Evolutionary conservation across 2,888 invertebrate species (phyloP), one percentile per base, ranked within the genome.

Genomic region (Caenorhabditis sp.): DNA sequence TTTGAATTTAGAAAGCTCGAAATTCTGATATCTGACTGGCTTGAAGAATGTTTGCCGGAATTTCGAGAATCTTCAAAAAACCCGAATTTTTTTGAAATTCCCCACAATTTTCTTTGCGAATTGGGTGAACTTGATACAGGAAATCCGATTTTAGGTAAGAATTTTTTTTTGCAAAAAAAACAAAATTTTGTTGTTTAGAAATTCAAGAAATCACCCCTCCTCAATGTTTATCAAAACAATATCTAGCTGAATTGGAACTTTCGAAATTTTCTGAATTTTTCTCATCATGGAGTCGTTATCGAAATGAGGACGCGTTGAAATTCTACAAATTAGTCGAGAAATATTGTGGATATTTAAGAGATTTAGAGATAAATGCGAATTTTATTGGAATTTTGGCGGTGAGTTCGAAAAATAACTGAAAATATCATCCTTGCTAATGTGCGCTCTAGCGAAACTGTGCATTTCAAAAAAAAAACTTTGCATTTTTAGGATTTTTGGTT

Each of bases 401-500:
- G 43, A 43, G 43, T 10, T 43, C 14, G 5, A 31, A 31, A 31
- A 31, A n/a, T n/a, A n/a, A n/a, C n/a, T n/a, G n/a, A n/a, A n/a
- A n/a, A n/a, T n/a, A n/a, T n/a, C n/a, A n/a, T n/a, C n/a, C n/a
- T n/a, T n/a, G n/a, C n/a, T n/a, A n/a, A n/a, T n/a, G n/a, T n/a
- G n/a, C 36, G 36, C 5, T 12, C 36, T 8, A 5, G 36, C 36
- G 36, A 12, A 36, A 36, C 6, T 12, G 12, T 14, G 14, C 43
- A 17, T 3, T 43, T 12, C 14, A 14, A 43, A 43, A 43, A 43
- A 43, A 43, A 51, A 17, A n/a, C 21, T 19, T 8, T 23, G 6
- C 14, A 12, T 43, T 43, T 17, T 3, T 3, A 51, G 23, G 51
- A 51, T 51, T 66, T 70, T 19, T 70, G 65, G 66, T 21, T 59